These are phyloP conservation scores for Psittacula cyanocephala DNA, from an alignment of 2,113 vertebrate species.

Conservation along the genomic window DNA sequence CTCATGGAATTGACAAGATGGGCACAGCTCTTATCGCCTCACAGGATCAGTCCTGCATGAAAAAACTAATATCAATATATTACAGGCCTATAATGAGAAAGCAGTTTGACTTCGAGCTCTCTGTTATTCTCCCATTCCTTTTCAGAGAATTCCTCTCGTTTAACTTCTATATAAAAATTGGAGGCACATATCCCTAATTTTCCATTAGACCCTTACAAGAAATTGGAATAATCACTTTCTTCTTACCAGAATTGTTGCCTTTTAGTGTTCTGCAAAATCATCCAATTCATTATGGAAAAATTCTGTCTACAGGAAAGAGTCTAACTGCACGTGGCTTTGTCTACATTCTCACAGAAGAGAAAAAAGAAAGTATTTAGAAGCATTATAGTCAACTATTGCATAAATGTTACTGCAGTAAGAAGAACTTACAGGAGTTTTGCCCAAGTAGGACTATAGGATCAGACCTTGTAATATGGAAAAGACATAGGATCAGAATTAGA, in stretches of 20 bases:
- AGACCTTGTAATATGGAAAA: background rate
- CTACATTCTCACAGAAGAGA: background rate
- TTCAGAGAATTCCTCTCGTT: background rate
- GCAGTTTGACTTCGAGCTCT: background rate
- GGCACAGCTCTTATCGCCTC: background rate
- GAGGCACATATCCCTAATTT: background rate
- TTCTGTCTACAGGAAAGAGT: background rate
- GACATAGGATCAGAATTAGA: background rate
- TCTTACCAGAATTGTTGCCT: background rate
- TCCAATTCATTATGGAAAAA: background rate
- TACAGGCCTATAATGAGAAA: background rate
- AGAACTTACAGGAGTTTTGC: background rate
- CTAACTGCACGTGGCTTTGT: background rate
- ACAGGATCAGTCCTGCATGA: background rate
- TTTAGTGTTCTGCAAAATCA: background rate
- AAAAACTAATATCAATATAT: background rate
- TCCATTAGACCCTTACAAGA: background rate
- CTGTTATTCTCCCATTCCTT: background rate
- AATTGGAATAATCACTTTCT: background rate
- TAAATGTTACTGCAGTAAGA: background rate
- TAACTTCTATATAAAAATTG: background rate
- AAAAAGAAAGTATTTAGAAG: background rate
- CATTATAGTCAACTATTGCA: background rate
- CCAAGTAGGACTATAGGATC: background rate
- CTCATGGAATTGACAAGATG: background rate